phyloP scores from a whole-genome alignment of 2,113 vertebrate species.

The Indri indri region DNA sequence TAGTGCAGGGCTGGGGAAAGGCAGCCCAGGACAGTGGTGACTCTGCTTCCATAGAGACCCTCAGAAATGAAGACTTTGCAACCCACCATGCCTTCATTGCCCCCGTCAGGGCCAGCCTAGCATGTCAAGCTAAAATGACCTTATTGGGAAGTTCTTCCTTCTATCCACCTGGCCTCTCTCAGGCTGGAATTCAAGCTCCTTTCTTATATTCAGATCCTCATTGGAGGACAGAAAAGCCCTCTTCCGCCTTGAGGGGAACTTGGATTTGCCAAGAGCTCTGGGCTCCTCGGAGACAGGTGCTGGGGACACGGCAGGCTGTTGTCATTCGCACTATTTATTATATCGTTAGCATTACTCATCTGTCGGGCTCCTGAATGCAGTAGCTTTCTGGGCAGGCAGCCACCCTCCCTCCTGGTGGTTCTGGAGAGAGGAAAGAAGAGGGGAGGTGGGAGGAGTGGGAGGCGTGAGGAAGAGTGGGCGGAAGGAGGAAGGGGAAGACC shows the following conservation, averaged over 20 bases:
- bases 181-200: background rate
- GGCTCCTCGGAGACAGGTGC: slow-evolving; percentile 26
- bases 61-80: background rate
- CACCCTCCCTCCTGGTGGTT: slow-evolving; percentile 27
- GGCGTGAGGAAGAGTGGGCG: too few species aligned
- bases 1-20: too few species aligned
- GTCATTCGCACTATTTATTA: background rate
- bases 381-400: slow-evolving; percentile 23
- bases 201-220: background rate
- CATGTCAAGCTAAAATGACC: background rate
- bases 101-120: background rate
- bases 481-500: background rate
- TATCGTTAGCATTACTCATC: background rate
- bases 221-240: background rate
- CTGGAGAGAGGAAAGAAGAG: background rate
- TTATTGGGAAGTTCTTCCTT: background rate
- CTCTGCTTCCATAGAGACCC: background rate
- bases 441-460: background rate
- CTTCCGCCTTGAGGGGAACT: background rate
- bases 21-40: background rate
- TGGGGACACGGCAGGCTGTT: background rate
- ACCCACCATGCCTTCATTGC: background rate
- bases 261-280: background rate
- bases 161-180: background rate
- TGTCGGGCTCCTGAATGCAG: background rate